phyloP scores from a whole-genome alignment of 2,797 vertebrate species.

The Sphaeramia orbicularis region DNA sequence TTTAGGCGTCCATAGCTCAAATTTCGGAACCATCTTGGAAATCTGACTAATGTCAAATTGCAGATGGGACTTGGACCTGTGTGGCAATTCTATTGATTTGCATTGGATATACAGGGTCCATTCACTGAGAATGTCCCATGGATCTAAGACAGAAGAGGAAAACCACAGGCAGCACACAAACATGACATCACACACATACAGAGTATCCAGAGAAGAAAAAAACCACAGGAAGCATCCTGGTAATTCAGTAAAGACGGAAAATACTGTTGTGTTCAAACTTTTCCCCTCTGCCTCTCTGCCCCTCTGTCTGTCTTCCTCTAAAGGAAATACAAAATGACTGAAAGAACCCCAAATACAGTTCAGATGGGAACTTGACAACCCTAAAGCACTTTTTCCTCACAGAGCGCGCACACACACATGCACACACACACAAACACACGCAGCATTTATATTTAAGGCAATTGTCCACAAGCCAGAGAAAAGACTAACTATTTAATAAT shows the following conservation, averaged over 20 bases:
- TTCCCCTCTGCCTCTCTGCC: constrained; percentile 19
- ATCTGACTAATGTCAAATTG: too few species aligned
- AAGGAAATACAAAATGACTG: constrained; percentile 2
- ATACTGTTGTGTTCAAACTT: constrained; percentile 41
- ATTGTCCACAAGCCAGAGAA: constrained; percentile 30
- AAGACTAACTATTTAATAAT: constrained; percentile 60
- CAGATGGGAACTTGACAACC: constrained; percentile 29
- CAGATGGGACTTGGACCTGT: constrained; percentile 15
- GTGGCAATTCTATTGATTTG: constrained; percentile 15
- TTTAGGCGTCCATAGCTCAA: too few species aligned
- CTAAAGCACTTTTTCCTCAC: constrained; percentile 8
- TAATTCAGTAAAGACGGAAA: constrained; percentile 46
- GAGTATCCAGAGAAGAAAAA: constrained; percentile 16
- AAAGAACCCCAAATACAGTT: constrained; percentile 18
- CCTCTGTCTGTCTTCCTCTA: constrained; percentile 17
- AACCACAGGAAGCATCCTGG: constrained; percentile 42
- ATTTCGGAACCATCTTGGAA: too few species aligned
- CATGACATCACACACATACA: constrained; percentile 22
- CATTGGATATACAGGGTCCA: constrained; percentile 17
- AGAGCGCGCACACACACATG: neutral
- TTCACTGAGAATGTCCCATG: constrained; percentile 35
- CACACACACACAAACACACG: constrained; percentile 10
- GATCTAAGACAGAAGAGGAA: constrained; percentile 43
- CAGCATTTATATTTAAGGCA: neutral
- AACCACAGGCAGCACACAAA: constrained; percentile 25